Base-by-base conservation (phyloP, 2,113 vertebrate genomes). In the Vombatus ursinus region DNA sequence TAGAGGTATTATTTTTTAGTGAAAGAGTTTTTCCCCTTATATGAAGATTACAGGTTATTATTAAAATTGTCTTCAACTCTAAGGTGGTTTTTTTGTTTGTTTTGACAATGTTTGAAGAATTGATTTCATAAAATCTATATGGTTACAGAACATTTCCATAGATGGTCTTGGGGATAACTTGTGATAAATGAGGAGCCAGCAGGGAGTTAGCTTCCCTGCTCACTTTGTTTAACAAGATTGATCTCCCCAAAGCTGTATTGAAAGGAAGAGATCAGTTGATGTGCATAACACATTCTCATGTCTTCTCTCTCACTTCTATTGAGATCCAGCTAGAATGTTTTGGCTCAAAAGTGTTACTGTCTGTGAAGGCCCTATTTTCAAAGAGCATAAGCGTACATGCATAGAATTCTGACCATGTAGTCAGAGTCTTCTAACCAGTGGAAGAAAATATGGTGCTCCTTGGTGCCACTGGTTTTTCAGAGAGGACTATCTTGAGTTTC, bases 1-100 rank as follows among this genome's bases (percentile, higher is more conserved):
- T 98, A 98, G 99, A 96, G 99, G 99, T 99, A 98, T 98, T 98
- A 48, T 90, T n/a, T 48, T 44, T 91, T 31, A 57, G 52, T 49
- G 37, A 92, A 44, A 68, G n/a, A n/a, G 3, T 50, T 91, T 91
- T 68, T 37, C 6, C 90, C 89, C 57, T 57, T 8, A 50, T 96
- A 47, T 44, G 50, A 52, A 61, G 52, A 84, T 9, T 90, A 0
- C 3, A 92, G 31, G n/a, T 95, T 94, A 94, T 92, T 49, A 52
- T 90, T 93, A 93, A 48, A 94, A 47, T 93, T 14, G 26, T 92
- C 93, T 93, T 90, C 51, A 4, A 44, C 47, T 91, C 11, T 68
- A 92, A 84, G 37, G 14, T 49, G 89, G 93, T 91, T 50, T 92
- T 89, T 8, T 84, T 57, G 11, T 28, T 54, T 57, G 16, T 19